A percentile compares a stretch with the other conserved stretches of the same genome.
These are phyloP conservation scores for Misgurnus anguillicaudatus DNA, from an alignment of 2,113 vertebrate genomes.

Conservation along the genomic window DNA sequence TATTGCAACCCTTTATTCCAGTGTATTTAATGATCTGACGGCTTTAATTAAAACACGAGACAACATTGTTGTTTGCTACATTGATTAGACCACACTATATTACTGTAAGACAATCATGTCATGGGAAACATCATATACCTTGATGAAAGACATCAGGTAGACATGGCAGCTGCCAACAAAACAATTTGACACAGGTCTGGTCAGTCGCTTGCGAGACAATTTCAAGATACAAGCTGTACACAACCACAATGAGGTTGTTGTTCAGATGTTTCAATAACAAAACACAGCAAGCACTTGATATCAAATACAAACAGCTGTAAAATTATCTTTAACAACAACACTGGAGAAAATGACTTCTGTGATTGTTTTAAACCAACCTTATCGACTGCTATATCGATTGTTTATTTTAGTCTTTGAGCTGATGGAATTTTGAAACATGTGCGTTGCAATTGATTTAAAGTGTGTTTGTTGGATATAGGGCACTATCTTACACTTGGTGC, in stretches of 20 bases:
- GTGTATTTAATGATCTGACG: not conserved
- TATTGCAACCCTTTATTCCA: not conserved
- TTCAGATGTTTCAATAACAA: not conserved
- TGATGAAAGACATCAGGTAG: conserved; percentile 26
- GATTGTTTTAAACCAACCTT: conserved; percentile 26
- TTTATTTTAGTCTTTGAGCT: not conserved
- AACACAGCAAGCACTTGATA: not conserved
- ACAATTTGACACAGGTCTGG: conserved; percentile 25
- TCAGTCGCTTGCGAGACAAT: conserved; percentile 19
- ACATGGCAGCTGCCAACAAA: conserved; percentile 22
- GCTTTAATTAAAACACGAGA: not conserved
- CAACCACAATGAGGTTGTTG: not conserved
- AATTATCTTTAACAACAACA: not conserved
- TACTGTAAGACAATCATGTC: conserved; percentile 17
- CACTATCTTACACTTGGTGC: too few relatives aligned
- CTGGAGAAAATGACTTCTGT: not conserved
- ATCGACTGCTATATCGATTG: conserved; percentile 5
- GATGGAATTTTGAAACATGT: not conserved
- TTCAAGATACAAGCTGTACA: conserved; percentile 1
- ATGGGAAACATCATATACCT: not conserved
- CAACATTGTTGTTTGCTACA: not conserved
- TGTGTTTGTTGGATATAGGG: too few relatives aligned
- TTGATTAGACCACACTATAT: not conserved
- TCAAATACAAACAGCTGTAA: conserved; percentile 18
- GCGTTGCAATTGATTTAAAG: not conserved